Base-by-base conservation (phyloP, 1,140 invertebrate species). In the Melitaea cinxia region DNA sequence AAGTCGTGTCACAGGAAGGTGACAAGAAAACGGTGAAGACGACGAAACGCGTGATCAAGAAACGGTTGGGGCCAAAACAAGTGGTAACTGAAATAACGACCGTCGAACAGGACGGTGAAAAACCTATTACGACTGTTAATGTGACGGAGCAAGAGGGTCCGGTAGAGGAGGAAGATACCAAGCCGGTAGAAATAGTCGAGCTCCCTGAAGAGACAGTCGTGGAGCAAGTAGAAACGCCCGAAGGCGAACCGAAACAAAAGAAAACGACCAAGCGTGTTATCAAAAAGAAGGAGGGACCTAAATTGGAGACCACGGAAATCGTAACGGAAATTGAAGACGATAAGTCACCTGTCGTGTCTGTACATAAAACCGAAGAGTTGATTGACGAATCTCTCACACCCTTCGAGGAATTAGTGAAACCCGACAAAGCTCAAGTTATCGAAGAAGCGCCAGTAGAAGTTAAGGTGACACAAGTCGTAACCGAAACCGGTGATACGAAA, bases 221-320 rank as follows among this genome's bases (percentile, higher is more conserved):
- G 0, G 39, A 63, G 7, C 26, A 63, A 21, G 37, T 54, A 0
- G 35, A 39, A 53, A 76, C 82, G 33, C 63, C 83, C 65, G 74
- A 81, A 64, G 78, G 80, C 71, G 68, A 77, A 75, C 77, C 65
- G 9, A 85, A 84, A 62, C 79, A 82, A 62, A 89, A 83, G 60
- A 81, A 81, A 57, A 79, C 78, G 1, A 86, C 80, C 12, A 91
- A 86, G 65, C 78, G 80, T 2, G 68, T 74, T 14, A 71, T 89
- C 10, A 76, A 83, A 52, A 37, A 37, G 35, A 37, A 37, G n/a
- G 35, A 12, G 12, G 35, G 35, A 4, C 35, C 35, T 0, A 37
- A n/a, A n/a, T 1, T 37, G 1, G 35, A 37, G 1, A 37, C 35
- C 4, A 37, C 35, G 14, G 9, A 37, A n/a, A 37, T 37, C 12